These are phyloP conservation scores for Asbolus verrucosus DNA, from an alignment of 1,140 invertebrate species.

Conservation along the genomic window DNA sequence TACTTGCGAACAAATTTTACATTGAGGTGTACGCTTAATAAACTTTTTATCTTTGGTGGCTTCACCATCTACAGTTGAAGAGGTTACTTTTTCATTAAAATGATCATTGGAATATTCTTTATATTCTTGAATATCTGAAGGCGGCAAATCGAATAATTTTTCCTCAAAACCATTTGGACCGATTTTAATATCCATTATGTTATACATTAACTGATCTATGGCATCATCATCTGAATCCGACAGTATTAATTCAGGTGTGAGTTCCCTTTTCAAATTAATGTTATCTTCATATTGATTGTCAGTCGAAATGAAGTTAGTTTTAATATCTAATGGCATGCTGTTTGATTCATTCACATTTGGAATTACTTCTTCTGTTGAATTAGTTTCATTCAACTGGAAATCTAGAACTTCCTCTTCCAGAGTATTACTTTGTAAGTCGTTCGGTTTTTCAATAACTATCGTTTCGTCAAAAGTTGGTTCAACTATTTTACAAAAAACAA, in stretches of 20 bases:
- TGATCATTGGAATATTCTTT: slow-evolving; percentile 2
- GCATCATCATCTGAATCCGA: slow-evolving; percentile 25
- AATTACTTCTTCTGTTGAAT: background rate
- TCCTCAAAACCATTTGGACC: slow-evolving; percentile 15
- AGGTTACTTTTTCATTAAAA: background rate
- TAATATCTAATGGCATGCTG: background rate
- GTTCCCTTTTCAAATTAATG: background rate
- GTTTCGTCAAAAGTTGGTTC: background rate
- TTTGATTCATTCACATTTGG: background rate
- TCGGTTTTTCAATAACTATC: background rate
- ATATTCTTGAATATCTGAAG: slow-evolving; percentile 5
- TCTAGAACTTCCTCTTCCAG: too few relatives aligned
- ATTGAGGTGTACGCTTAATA: slow-evolving; percentile 20
- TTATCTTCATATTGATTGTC: background rate
- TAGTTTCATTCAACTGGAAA: too few relatives aligned
- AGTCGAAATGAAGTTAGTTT: background rate
- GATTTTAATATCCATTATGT: slow-evolving; percentile 25
- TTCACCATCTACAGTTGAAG: background rate
- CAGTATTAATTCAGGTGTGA: slow-evolving; percentile 17
- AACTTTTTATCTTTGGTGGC: slow-evolving; percentile 16
- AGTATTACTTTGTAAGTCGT: too few relatives aligned
- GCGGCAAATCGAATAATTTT: slow-evolving; percentile 15
- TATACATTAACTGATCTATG: slow-evolving; percentile 19
- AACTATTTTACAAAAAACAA: background rate
- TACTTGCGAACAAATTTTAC: slow-evolving; percentile 52